Percentiles rank a stretch among this genome's conserved stretches.
Conservation (phyloP, 2,797 vertebrate species). For the Danio tinwini region DNA sequence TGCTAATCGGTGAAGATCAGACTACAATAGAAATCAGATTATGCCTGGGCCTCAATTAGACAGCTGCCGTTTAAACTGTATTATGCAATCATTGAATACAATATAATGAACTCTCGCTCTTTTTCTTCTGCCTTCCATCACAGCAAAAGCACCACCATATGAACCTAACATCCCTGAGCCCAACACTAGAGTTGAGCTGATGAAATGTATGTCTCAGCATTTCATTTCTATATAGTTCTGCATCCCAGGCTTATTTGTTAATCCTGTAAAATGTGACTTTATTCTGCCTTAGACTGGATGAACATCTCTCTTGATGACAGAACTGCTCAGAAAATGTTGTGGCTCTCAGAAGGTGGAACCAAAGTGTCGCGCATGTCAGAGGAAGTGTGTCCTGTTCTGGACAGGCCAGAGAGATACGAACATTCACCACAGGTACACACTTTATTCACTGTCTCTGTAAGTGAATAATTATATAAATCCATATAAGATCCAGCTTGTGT, state of each 20-base stretch:
- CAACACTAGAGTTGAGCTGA: conserved; percentile 74
- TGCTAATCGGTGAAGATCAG: conserved; percentile 30
- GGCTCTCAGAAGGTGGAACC: conserved; percentile 75
- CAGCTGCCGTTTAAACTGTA: conserved; percentile 37
- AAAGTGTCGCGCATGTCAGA: conserved; percentile 77
- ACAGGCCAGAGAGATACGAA: conserved; percentile 79
- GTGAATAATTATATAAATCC: not conserved
- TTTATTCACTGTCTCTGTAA: no score
- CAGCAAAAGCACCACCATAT: conserved; percentile 70
- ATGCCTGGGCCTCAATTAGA: not conserved
- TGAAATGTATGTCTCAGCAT: conserved; percentile 69
- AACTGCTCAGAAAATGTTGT: conserved; percentile 80
- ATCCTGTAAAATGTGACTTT: not conserved
- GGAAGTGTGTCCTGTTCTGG: conserved; percentile 76
- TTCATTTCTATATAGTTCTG: not conserved
- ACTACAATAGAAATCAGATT: conserved; percentile 10
- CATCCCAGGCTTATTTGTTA: not conserved
- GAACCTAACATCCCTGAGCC: conserved; percentile 79
- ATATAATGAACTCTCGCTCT: conserved; percentile 17
- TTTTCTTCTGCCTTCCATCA: conserved; percentile 12
- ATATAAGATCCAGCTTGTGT: no score
- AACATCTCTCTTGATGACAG: conserved; percentile 75
- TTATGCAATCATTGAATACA: conserved; percentile 2
- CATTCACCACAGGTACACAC: conserved; percentile 77
- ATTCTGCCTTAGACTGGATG: conserved; percentile 73